Conservation (phyloP, 2,888 invertebrate genomes). For the Ceraclea dissimilis region DNA sequence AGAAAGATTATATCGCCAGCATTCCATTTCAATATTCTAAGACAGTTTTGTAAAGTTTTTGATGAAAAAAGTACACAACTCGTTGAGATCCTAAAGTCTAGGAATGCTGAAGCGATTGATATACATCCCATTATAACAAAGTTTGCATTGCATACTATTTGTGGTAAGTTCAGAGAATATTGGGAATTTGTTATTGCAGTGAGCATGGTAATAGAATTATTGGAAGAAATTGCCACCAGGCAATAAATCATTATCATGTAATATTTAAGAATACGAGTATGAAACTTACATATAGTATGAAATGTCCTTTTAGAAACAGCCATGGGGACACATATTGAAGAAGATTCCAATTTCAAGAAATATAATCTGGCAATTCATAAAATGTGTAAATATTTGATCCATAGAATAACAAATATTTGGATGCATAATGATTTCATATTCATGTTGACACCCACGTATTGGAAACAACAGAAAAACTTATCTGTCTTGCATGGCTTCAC, state of each 20-base stretch:
- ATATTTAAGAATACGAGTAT: too few relatives aligned
- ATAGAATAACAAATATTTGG: conserved; percentile 48
- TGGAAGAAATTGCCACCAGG: too few relatives aligned
- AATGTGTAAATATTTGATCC: conserved; percentile 29
- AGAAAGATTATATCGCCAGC: conserved; percentile 57
- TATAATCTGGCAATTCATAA: background rate
- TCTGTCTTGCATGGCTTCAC: conserved; percentile 15
- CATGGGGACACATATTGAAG: background rate
- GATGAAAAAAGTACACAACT: conserved; percentile 33
- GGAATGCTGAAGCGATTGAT: conserved; percentile 32
- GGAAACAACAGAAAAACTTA: conserved; percentile 38
- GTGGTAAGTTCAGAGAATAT: too few relatives aligned
- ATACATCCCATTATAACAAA: conserved; percentile 42
- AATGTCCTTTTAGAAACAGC: conserved; percentile 5
- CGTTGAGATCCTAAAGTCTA: conserved; percentile 31
- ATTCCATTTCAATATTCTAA: conserved; percentile 56
- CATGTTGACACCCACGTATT: conserved; percentile 41
- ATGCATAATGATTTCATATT: conserved; percentile 48
- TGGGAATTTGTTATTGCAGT: too few relatives aligned
- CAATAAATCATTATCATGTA: too few relatives aligned
- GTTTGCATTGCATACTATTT: conserved; percentile 47
- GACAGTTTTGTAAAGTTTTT: conserved; percentile 36
- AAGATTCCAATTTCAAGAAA: background rate
- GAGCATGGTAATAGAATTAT: too few relatives aligned
- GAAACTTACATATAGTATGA: too few relatives aligned